Percentiles rank a stretch among this genome's conserved stretches.
Evolutionary conservation across 2,113 vertebrate species (phyloP).

Genomic region (Nesoenas mayeri): DNA sequence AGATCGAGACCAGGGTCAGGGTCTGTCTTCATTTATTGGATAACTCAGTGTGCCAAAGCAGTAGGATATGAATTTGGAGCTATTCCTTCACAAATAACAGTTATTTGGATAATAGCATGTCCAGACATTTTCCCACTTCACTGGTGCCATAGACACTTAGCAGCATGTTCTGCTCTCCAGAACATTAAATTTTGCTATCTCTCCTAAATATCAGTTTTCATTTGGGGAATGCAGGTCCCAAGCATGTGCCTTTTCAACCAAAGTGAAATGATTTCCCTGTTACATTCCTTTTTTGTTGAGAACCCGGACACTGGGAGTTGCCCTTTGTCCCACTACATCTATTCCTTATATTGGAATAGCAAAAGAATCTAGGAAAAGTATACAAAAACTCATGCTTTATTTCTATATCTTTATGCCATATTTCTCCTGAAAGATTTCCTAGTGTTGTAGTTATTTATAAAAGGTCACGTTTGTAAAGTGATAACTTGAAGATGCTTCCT

Average conservation of each 20-base stretch:
- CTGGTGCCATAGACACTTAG: slow-evolving; percentile 57
- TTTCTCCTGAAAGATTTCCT: not conserved
- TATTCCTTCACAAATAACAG: slow-evolving; percentile 43
- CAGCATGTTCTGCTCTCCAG: not conserved
- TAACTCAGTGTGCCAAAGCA: slow-evolving; percentile 12
- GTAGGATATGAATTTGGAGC: slow-evolving; percentile 54
- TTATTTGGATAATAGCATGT: slow-evolving; percentile 33
- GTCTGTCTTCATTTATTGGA: slow-evolving; percentile 45
- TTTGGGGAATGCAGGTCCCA: not conserved
- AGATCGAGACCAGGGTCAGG: not conserved
- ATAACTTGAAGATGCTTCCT: not conserved
- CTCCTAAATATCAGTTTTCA: slow-evolving; percentile 40
- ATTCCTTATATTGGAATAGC: not conserved
- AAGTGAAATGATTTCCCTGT: not conserved
- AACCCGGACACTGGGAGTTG: not conserved
- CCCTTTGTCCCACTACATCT: not conserved
- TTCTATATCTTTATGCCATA: not conserved
- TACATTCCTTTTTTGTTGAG: not conserved
- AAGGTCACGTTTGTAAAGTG: not conserved
- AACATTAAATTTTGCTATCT: slow-evolving; percentile 46
- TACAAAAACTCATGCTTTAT: not conserved
- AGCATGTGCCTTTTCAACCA: slow-evolving; percentile 4
- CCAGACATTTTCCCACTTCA: slow-evolving; percentile 57
- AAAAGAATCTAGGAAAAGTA: not conserved
- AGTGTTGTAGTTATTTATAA: not conserved